phyloP scores from a whole-genome alignment of 1,140 invertebrate genomes.

The Drosophila kanapiae region DNA sequence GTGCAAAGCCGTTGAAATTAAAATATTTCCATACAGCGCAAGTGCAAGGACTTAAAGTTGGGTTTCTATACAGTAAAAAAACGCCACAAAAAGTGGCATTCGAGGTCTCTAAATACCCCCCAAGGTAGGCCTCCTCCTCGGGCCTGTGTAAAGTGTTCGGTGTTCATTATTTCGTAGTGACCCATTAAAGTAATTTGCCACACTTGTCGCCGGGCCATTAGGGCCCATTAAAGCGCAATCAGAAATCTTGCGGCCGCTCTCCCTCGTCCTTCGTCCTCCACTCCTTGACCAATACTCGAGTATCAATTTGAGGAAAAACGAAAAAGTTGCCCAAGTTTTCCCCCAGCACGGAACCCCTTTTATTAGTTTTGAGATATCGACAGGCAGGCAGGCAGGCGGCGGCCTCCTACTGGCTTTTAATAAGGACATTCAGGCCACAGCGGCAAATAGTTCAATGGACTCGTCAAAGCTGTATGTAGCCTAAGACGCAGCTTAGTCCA shows the following conservation, averaged over 20 bases:
- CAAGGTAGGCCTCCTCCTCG: neutral
- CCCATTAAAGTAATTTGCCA: constrained; percentile 81
- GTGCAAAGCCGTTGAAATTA: constrained; percentile 37
- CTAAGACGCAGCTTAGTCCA: constrained; percentile 39
- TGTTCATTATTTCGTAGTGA: constrained; percentile 76
- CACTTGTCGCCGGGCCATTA: constrained; percentile 79
- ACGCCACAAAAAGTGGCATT: neutral
- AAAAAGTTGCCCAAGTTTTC: constrained; percentile 64
- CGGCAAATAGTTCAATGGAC: constrained; percentile 69
- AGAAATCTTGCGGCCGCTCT: constrained; percentile 36
- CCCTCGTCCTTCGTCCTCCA: neutral
- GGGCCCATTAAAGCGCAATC: constrained; percentile 79
- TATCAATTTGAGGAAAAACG: constrained; percentile 65
- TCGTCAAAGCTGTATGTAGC: constrained; percentile 30
- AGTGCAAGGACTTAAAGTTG: constrained; percentile 20
- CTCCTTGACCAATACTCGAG: constrained; percentile 48
- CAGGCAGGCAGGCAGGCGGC: constrained; percentile 8
- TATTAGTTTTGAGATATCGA: constrained; percentile 71
- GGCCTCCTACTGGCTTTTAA: constrained; percentile 27
- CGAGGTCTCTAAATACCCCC: neutral
- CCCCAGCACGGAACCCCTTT: constrained; percentile 61
- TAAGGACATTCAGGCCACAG: constrained; percentile 60
- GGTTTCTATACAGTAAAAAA: neutral
- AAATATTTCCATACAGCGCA: constrained; percentile 35
- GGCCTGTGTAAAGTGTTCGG: constrained; percentile 34